phyloP scores from a whole-genome alignment of 1,140 invertebrate genomes.

The Magallana gigas region DNA sequence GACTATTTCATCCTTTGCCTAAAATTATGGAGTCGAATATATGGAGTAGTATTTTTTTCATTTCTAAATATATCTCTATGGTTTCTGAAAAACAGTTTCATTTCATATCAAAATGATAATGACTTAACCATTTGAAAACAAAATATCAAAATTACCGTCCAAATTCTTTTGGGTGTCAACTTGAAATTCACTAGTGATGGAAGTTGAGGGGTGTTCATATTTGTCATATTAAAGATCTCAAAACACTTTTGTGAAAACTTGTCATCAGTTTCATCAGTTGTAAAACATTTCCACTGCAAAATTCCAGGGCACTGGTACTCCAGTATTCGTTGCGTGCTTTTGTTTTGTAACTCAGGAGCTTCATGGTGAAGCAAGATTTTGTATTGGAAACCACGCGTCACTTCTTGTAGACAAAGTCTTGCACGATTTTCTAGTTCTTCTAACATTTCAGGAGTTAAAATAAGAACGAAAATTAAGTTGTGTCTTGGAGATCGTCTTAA shows the following conservation, averaged over 20 bases:
- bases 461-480: neutral
- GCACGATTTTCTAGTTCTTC: constrained; percentile 20
- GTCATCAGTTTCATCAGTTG: neutral
- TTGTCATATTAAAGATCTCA: neutral
- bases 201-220: neutral
- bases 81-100: too few species aligned
- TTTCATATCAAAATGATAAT: neutral
- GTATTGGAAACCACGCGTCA: neutral
- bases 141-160: neutral
- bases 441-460: constrained; percentile 19
- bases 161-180: neutral
- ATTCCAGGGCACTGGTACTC: neutral
- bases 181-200: constrained; percentile 10
- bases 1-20: neutral
- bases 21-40: neutral
- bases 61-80: too few species aligned
- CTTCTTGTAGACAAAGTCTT: neutral
- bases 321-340: neutral
- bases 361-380: neutral
- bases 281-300: neutral
- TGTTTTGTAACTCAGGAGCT: neutral
- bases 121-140: neutral
- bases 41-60: neutral
- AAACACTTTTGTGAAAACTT: neutral
- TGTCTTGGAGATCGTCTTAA: neutral